A percentile compares a stretch with the other conserved stretches of the same genome.
These are phyloP conservation scores for Montifringilla adamsi DNA, from an alignment of 2,113 vertebrate species.

Conservation along the genomic window DNA sequence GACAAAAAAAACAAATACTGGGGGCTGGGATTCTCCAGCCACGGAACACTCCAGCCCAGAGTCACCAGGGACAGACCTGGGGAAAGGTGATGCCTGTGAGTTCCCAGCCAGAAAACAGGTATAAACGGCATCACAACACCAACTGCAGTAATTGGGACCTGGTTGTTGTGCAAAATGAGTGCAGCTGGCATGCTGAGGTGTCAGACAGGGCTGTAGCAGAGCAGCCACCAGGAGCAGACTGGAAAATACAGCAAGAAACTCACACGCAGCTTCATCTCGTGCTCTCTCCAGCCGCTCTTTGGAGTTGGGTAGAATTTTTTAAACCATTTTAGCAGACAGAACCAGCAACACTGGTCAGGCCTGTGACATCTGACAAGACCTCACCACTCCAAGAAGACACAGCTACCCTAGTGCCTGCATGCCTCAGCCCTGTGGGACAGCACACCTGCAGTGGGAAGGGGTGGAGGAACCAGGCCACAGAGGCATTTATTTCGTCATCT, in stretches of 20 bases:
- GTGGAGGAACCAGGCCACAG: background rate
- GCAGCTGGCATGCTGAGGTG: conserved; percentile 25
- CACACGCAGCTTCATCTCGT: background rate
- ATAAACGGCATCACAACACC: background rate
- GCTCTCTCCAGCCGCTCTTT: background rate
- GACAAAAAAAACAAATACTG: background rate
- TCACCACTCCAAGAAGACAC: background rate
- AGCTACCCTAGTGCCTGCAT: background rate
- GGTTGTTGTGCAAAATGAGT: background rate
- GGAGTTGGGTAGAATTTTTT: background rate
- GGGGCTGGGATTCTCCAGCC: background rate
- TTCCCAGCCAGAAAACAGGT: background rate
- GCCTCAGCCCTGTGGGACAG: background rate
- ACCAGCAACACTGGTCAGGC: background rate
- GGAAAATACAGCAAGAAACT: background rate
- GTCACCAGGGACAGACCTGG: background rate
- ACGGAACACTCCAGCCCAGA: background rate
- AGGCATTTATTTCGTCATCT: background rate
- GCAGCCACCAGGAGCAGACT: background rate
- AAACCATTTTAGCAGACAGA: background rate
- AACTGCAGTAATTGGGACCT: background rate
- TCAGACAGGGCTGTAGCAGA: conserved; percentile 21
- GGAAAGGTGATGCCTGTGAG: background rate
- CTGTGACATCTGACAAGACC: background rate
- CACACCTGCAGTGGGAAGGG: background rate